Percentiles rank a stretch among this genome's conserved stretches.
Conservation (phyloP, 2,888 invertebrate genomes). For the Phortica okadai region DNA sequence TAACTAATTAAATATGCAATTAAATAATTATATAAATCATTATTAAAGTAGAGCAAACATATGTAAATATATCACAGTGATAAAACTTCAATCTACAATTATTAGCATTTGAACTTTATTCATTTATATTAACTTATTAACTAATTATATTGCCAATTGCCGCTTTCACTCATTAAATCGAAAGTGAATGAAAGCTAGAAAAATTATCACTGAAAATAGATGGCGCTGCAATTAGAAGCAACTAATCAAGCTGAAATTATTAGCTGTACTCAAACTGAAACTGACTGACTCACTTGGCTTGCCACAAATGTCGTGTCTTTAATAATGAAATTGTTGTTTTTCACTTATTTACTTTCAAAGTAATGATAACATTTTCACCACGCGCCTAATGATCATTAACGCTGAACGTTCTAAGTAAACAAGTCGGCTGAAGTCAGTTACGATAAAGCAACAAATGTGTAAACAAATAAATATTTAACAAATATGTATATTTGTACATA, state of each 20-base stretch:
- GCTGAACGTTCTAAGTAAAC: not conserved
- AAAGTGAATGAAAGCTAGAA: not conserved
- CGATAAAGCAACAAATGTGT: slow-evolving; percentile 1
- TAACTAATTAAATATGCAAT: too few relatives aligned
- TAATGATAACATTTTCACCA: not conserved
- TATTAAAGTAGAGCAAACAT: too few relatives aligned
- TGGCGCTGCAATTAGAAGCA: not conserved
- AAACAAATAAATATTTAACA: not conserved
- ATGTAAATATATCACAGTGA: too few relatives aligned
- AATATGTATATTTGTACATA: not conserved
- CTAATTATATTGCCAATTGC: too few relatives aligned
- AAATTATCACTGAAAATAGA: not conserved
- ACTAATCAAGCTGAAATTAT: not conserved
- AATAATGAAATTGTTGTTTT: not conserved
- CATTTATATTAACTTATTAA: too few relatives aligned
- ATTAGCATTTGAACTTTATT: too few relatives aligned
- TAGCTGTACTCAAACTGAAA: not conserved
- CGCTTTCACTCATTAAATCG: not conserved
- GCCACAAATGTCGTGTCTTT: not conserved
- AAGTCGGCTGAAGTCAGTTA: not conserved
- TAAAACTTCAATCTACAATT: too few relatives aligned
- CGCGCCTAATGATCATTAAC: not conserved
- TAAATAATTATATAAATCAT: too few relatives aligned
- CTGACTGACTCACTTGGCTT: not conserved
- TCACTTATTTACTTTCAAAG: not conserved